Conservation (phyloP, 2,113 vertebrate genomes). For the Pachycephala philippinensis region DNA sequence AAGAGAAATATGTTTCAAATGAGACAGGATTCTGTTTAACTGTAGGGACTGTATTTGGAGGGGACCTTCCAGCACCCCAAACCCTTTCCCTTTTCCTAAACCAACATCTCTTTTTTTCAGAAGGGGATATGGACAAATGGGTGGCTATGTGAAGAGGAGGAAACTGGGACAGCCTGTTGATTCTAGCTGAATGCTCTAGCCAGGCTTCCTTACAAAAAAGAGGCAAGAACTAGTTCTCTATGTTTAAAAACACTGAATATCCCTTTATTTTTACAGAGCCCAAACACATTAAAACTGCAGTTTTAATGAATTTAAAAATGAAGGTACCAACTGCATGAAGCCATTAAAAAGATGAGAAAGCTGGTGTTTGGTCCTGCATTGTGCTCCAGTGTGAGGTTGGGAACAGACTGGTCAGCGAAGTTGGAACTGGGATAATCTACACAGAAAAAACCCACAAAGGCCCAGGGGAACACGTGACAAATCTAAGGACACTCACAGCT, state of each 20-base stretch:
- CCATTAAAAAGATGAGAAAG: background rate
- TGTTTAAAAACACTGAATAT: background rate
- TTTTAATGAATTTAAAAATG: background rate
- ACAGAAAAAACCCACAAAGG: background rate
- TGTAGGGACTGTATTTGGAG: background rate
- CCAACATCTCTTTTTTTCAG: background rate
- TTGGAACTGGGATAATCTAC: background rate
- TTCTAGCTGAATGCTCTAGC: background rate
- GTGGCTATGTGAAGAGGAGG: background rate
- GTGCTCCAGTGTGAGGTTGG: background rate
- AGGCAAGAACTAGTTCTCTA: background rate
- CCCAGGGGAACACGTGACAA: background rate
- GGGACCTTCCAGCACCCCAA: background rate
- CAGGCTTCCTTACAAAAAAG: background rate
- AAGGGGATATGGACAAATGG: background rate
- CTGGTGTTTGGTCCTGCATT: background rate
- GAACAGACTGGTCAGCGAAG: background rate
- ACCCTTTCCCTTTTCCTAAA: background rate
- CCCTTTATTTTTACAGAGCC: background rate
- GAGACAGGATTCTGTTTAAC: background rate
- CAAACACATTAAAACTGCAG: background rate
- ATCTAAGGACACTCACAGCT: background rate
- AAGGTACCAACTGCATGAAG: background rate
- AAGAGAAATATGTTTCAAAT: background rate
- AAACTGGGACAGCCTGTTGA: background rate